Evolutionary conservation across 2,113 vertebrate species (phyloP), one percentile per base, ranked within the genome.

Genomic region (Accipiter cooperii): DNA sequence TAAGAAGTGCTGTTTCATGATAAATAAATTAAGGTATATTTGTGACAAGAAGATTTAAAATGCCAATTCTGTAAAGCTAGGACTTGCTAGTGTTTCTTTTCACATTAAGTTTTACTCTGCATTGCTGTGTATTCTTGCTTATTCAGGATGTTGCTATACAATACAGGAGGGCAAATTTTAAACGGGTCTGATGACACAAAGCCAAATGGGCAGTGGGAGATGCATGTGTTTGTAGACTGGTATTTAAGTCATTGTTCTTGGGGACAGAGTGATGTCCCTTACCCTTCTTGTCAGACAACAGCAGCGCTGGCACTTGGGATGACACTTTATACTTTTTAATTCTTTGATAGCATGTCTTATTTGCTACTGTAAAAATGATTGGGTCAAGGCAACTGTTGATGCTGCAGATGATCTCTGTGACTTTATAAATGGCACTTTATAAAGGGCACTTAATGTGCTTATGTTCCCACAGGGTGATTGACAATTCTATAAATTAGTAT

Each of bases 301-400:
- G 70, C 69, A 92, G 60, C 66, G 66, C 19, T 81, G 87, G 25
- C 81, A 69, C 57, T 93, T 96, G 71, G 34, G 20, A 70, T 91
- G 79, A 57, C 93, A 94, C 92, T 71, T 92, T 60, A 92, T 69
- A 6, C 7, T 92, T 97, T 97, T 80, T 96, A 54, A 95, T 68
- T 69, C 79, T 96, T 83, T 89, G 97, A 87, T 93, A 98, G 93
- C 98, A 98, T 40, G 97, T 96, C 75, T 98, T 98, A 80, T 97
- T 98, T 42, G 98, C 98, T 86, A 98, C 28, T 5, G 98, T 98
- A 83, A 99, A 99, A 84, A 99, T 98, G 31, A 98, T 71, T 8
- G 98, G 98, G 88, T 99, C 98, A 81, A 99, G 97, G 74, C 98
- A 98, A 86, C 98, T 98, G 74, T 98, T 98, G 47, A 98, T 91